Conservation (phyloP, 2,113 vertebrate species). For the Heterocephalus glaber region DNA sequence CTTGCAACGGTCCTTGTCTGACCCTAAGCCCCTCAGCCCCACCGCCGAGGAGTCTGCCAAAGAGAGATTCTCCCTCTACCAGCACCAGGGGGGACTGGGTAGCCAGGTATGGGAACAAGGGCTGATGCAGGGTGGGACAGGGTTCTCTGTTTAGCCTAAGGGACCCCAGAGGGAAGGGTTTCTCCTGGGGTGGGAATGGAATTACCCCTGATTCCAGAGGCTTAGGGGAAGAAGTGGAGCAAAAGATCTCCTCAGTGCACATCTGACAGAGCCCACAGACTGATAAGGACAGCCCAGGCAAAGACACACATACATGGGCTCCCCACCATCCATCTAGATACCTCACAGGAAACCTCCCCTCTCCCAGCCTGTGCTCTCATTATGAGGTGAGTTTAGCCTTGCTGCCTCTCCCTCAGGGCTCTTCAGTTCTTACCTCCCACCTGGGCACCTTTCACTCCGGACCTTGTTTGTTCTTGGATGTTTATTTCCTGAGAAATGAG, state of each 20-base stretch:
- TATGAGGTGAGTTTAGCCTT: not conserved
- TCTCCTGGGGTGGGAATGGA: conserved; percentile 47
- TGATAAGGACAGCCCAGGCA: not conserved
- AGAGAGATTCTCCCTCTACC: conserved; percentile 95
- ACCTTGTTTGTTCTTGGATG: not conserved
- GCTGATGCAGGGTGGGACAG: conserved; percentile 72
- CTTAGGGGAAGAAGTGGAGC: conserved; percentile 44
- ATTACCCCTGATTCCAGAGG: conserved; percentile 38
- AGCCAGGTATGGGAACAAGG: conserved; percentile 91
- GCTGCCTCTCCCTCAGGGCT: not conserved
- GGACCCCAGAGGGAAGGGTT: conserved; percentile 46
- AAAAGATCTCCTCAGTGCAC: not conserved
- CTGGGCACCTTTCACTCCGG: not conserved
- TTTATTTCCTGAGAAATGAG: not conserved
- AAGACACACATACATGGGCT: not conserved
- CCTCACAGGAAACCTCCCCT: not conserved
- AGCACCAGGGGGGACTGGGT: conserved; percentile 92
- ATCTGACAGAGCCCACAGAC: not conserved
- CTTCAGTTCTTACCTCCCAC: not conserved
- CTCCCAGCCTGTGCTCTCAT: not conserved
- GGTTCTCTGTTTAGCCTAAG: conserved; percentile 64
- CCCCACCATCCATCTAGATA: not conserved
- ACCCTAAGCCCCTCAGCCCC: conserved; percentile 98
- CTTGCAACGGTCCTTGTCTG: conserved; percentile 97
- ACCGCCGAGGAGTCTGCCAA: conserved; percentile 95